Base-by-base conservation (phyloP, 2,797 vertebrate species). In the Sebastes steindachneri region DNA sequence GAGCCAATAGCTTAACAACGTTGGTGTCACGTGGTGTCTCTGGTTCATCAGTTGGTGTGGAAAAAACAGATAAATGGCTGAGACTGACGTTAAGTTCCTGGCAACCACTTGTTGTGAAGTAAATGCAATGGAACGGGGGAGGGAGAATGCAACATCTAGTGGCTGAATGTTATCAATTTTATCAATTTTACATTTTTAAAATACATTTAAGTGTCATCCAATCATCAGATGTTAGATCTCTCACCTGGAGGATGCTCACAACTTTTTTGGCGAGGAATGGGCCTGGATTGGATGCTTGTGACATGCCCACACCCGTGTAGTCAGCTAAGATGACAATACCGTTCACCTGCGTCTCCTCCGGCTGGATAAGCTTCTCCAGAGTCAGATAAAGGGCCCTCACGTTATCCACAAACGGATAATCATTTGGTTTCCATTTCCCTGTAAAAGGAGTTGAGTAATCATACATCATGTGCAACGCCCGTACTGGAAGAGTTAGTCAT, bases 191-290 rank as follows among this genome's bases (percentile, higher is more conserved):
- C 53, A 25, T 28, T 58, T 28, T 58, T 7, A 58, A 23, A 54
- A 21, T 23, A 17, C 23, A 9, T 41, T 3, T 12, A 54, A 8
- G 14, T 31, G 14, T 35, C 57, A 35, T 23, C 14, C 19, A 23
- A 11, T 65, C 1, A 29, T 54, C 26, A 35, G 12, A n/a, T 17
- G 4, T 58, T 17, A 6, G 9, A 33, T 29, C 60, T 45, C 95
- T 93, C 94, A 99, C 98, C 97, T 99, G 98, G 73, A 99, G 98
- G 92, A 99, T 98, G 94, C 98, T 97, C 86, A 99, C 98, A 57
- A 99, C 97, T 88, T 99, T 99, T 95, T 99, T 99, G 94, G 98
- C 98, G 75, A 99, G 97, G 91, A 99, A 98, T 19, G 99, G 99
- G 66, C 98, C 98, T 79, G 99, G 98, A 86, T 99, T 98, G 88